phyloP scores from a whole-genome alignment of 2,797 vertebrate genomes.

The Platyrinchus mystaceus region DNA sequence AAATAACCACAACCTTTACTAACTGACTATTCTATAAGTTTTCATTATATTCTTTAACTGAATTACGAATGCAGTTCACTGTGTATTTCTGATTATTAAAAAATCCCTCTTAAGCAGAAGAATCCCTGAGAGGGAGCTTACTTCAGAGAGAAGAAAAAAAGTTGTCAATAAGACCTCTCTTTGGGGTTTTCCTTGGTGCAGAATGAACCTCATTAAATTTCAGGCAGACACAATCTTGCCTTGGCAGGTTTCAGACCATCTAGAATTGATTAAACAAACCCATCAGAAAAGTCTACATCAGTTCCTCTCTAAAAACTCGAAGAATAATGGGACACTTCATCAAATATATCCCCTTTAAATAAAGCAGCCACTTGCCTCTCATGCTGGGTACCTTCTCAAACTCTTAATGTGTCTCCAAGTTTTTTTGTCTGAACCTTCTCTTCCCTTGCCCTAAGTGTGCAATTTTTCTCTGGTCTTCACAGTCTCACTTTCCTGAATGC shows the following conservation, averaged over 20 bases:
- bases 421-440: neutral
- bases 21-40: neutral
- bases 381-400: neutral
- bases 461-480: constrained; percentile 15
- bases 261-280: constrained; percentile 1
- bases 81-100: neutral
- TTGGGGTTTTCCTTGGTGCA: neutral
- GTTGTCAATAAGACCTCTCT: neutral
- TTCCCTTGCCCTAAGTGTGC: neutral
- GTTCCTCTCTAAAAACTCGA: neutral
- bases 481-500: constrained; percentile 12
- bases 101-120: neutral
- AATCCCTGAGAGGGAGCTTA: neutral
- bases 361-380: neutral
- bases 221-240: neutral
- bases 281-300: neutral
- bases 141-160: neutral
- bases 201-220: neutral
- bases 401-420: neutral
- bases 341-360: neutral
- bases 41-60: neutral
- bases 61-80: neutral
- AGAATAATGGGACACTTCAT: neutral
- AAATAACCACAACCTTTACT: neutral
- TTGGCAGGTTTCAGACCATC: neutral